Conservation (phyloP, 2,113 vertebrate genomes). For the Ivindomyrus marchei region DNA sequence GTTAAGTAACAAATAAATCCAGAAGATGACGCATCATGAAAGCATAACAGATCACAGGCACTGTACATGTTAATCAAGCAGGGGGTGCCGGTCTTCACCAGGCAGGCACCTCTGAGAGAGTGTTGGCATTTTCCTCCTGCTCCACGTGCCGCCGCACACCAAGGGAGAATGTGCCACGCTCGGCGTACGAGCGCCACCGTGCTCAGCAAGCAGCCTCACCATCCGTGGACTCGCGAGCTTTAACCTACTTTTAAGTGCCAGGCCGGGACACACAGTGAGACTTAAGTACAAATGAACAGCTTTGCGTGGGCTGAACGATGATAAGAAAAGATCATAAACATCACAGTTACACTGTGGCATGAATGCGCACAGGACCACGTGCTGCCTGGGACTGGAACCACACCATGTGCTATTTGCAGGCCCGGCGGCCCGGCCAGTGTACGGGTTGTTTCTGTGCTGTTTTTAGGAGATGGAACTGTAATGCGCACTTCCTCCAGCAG, state of each 20-base stretch:
- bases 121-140: not conserved
- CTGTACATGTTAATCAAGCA: not conserved
- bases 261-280: not conserved
- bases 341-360: not conserved
- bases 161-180: not conserved
- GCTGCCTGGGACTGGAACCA: constrained; percentile 21
- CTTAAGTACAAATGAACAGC: constrained; percentile 4
- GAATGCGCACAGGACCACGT: not conserved
- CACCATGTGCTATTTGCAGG: constrained; percentile 28
- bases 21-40: not conserved
- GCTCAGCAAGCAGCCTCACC: not conserved
- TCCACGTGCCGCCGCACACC: not conserved
- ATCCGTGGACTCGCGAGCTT: not conserved
- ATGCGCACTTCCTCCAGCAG: constrained; percentile 20
- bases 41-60: not conserved
- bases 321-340: constrained; percentile 9
- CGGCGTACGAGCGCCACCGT: not conserved
- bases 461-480: constrained; percentile 27
- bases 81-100: not conserved
- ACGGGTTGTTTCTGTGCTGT: constrained; percentile 15
- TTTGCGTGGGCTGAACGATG: not conserved
- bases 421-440: not conserved
- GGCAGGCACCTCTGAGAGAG: not conserved
- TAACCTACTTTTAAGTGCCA: constrained; percentile 2
- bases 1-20: not conserved